A percentile compares a stretch with the other conserved stretches of the same genome.
These are phyloP conservation scores for Eristalis tenax DNA, from an alignment of 2,888 invertebrate species.

Conservation along the genomic window DNA sequence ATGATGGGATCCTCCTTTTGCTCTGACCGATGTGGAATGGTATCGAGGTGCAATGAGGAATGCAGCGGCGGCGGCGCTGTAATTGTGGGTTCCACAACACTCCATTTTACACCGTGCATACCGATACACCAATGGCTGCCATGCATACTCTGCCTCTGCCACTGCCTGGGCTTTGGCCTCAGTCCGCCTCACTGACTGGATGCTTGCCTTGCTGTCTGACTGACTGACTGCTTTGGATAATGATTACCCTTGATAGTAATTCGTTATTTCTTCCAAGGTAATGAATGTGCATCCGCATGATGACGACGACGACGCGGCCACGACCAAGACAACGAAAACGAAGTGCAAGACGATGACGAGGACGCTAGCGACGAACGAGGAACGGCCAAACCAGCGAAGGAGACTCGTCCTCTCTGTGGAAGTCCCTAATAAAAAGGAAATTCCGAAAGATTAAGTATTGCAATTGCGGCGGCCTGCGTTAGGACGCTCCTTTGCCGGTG, in stretches of 20 bases:
- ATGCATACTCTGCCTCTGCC: slow-evolving; percentile 20
- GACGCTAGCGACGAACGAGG: slow-evolving; percentile 34
- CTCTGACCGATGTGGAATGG: slow-evolving; percentile 35
- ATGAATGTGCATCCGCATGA: slow-evolving; percentile 72
- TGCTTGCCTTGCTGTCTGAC: slow-evolving; percentile 61
- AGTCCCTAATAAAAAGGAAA: slow-evolving; percentile 70
- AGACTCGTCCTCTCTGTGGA: slow-evolving; percentile 48
- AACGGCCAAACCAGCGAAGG: slow-evolving; percentile 3
- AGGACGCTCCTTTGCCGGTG: slow-evolving; percentile 47
- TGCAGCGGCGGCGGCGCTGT: slow-evolving; percentile 68
- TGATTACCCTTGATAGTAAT: slow-evolving; percentile 77
- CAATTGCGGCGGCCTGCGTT: slow-evolving; percentile 55
- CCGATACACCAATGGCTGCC: slow-evolving; percentile 30
- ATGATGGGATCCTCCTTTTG: slow-evolving; percentile 38
- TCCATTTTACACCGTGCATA: slow-evolving; percentile 70
- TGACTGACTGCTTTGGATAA: slow-evolving; percentile 77
- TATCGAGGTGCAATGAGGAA: slow-evolving; percentile 69
- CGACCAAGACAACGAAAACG: slow-evolving; percentile 22
- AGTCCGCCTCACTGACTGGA: slow-evolving; percentile 21
- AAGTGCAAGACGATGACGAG: slow-evolving; percentile 23
- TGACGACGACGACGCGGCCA: slow-evolving; percentile 56
- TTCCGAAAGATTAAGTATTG: slow-evolving; percentile 70
- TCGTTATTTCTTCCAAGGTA: slow-evolving; percentile 74
- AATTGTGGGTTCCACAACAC: slow-evolving; percentile 72
- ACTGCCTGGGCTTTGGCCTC: not conserved